phyloP scores from a whole-genome alignment of 2,888 invertebrate species.

The Synanthedon tipuliformis region DNA sequence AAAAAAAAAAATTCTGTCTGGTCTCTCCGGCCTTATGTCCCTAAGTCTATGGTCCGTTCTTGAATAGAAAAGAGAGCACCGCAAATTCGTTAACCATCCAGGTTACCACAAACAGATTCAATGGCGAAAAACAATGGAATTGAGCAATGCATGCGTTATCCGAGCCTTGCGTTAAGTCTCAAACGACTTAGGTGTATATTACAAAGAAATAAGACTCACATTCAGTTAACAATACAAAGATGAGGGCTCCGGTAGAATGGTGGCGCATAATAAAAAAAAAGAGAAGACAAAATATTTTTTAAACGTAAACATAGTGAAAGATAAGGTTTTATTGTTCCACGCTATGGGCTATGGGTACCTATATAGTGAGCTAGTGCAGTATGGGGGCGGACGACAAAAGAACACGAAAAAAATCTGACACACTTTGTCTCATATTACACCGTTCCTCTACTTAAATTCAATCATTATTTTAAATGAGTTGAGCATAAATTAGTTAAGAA shows the following conservation, averaged over 20 bases:
- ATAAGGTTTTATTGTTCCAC: constrained; percentile 51
- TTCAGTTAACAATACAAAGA: constrained; percentile 13
- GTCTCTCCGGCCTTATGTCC: no score
- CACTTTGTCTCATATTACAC: not conserved
- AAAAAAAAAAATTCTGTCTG: no score
- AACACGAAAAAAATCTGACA: not conserved
- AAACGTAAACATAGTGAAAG: constrained; percentile 52
- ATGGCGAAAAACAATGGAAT: constrained; percentile 21
- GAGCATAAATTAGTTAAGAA: no score
- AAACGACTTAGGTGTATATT: not conserved
- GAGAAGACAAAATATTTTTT: constrained; percentile 38
- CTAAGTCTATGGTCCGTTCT: no score
- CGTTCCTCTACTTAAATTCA: no score
- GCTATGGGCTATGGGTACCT: no score
- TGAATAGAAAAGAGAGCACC: not conserved
- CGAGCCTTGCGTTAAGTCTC: not conserved
- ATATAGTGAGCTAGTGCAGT: no score
- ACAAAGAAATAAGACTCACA: constrained; percentile 12
- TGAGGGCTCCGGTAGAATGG: constrained; percentile 29
- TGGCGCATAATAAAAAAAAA: constrained; percentile 42
- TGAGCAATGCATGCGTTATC: not conserved
- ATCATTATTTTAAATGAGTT: no score
- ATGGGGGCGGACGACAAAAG: constrained; percentile 40
- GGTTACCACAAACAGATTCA: constrained; percentile 14
- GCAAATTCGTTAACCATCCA: not conserved